phyloP scores from a whole-genome alignment of 2,113 vertebrate genomes.

The Amphiprion percula region DNA sequence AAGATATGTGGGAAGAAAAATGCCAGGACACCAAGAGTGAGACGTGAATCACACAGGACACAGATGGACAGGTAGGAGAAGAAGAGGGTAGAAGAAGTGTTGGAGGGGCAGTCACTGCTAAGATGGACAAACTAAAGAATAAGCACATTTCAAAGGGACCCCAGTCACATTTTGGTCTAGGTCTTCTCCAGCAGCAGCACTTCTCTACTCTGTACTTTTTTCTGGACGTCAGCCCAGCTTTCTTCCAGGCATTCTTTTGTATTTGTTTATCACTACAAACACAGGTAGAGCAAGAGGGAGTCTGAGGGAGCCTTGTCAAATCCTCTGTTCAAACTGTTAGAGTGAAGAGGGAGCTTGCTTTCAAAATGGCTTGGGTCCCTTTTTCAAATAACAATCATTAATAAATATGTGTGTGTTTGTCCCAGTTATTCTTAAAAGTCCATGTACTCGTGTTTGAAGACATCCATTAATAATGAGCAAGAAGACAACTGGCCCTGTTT shows the following conservation, averaged over 20 bases:
- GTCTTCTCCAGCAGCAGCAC: slow-evolving; percentile 46
- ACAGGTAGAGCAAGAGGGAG: slow-evolving; percentile 12
- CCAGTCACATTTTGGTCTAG: slow-evolving; percentile 78
- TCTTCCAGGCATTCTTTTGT: slow-evolving; percentile 1
- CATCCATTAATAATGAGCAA: slow-evolving; percentile 38
- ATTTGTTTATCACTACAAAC: slow-evolving; percentile 32
- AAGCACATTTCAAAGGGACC: slow-evolving; percentile 92
- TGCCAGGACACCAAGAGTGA: slow-evolving; percentile 72
- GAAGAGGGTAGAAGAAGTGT: slow-evolving; percentile 46
- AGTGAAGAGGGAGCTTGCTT: slow-evolving; percentile 17
- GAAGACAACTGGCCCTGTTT: slow-evolving; percentile 42
- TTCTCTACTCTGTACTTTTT: slow-evolving; percentile 35
- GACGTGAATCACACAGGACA: slow-evolving; percentile 80
- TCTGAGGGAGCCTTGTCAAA: slow-evolving; percentile 28
- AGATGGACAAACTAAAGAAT: slow-evolving; percentile 76
- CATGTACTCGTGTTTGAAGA: slow-evolving; percentile 34
- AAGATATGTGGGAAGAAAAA: slow-evolving; percentile 70
- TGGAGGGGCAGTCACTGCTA: slow-evolving; percentile 75
- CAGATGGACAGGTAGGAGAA: slow-evolving; percentile 71
- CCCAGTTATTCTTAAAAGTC: slow-evolving; percentile 56
- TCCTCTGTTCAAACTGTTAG: slow-evolving; percentile 20
- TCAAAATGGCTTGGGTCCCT: slow-evolving; percentile 82
- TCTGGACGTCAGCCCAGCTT: slow-evolving; percentile 17
- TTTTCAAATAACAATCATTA: slow-evolving; percentile 57
- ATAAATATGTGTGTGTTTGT: slow-evolving; percentile 56